Percentiles rank a stretch among this genome's conserved stretches.
These are phyloP conservation scores for Lagorchestes hirsutus DNA, from an alignment of 2,797 vertebrate species.

Conservation along the genomic window DNA sequence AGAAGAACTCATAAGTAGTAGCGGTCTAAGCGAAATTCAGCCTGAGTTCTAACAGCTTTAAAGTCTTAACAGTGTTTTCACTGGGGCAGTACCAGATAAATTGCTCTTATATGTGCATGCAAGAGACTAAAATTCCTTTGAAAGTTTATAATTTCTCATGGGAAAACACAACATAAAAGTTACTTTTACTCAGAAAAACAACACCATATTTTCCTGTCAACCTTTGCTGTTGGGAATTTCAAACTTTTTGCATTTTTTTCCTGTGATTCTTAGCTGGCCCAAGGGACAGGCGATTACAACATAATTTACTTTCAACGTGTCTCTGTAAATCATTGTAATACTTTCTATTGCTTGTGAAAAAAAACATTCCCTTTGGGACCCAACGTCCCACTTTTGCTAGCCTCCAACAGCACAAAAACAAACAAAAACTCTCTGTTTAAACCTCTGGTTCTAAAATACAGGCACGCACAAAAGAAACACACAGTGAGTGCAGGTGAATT, in stretches of 20 bases:
- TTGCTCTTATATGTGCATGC: constrained; percentile 89
- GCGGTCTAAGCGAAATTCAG: constrained; percentile 87
- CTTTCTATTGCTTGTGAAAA: constrained; percentile 84
- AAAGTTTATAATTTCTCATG: constrained; percentile 93
- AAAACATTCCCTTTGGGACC: constrained; percentile 72
- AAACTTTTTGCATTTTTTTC: constrained; percentile 90
- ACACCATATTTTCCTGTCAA: constrained; percentile 91
- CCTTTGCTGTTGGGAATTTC: constrained; percentile 90
- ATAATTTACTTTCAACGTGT: constrained; percentile 91
- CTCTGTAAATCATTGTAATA: constrained; percentile 91
- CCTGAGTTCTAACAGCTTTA: constrained; percentile 87
- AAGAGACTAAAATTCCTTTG: constrained; percentile 90
- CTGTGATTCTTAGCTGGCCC: constrained; percentile 89
- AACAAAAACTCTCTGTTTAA: constrained; percentile 57
- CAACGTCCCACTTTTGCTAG: constrained; percentile 81
- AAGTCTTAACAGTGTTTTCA: constrained; percentile 88
- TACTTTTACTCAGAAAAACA: constrained; percentile 91
- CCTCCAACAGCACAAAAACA: constrained; percentile 18
- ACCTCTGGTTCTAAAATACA: neutral
- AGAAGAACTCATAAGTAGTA: constrained; percentile 89
- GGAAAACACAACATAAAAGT: constrained; percentile 90
- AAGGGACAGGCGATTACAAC: constrained; percentile 90
- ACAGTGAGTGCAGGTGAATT: constrained; percentile 32
- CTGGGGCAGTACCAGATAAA: constrained; percentile 89
- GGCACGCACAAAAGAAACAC: neutral